Conservation (phyloP, 1,140 invertebrate genomes). For the Lepidurus arcticus region DNA sequence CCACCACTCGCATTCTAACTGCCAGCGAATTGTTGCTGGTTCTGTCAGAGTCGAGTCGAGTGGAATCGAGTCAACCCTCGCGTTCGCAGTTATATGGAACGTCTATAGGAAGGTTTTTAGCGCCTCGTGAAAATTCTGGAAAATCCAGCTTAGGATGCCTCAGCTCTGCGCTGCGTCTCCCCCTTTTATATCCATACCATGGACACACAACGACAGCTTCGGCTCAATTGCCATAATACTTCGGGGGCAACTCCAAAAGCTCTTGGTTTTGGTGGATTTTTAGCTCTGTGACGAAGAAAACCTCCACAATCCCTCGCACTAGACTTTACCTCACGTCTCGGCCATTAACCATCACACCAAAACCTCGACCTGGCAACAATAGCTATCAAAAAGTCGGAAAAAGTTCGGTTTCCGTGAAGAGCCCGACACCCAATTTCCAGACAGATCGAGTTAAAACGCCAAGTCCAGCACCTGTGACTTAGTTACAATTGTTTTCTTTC, state of each 20-base stretch:
- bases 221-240: slow-evolving; percentile 18
- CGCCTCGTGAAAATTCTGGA: neutral
- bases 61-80: neutral
- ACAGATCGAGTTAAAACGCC: neutral
- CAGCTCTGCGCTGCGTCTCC: neutral
- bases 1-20: too few species aligned
- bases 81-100: neutral
- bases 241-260: neutral
- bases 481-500: neutral
- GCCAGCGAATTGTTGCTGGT: too few species aligned
- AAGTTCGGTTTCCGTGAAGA: neutral
- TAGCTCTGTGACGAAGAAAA: neutral
- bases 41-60: too few species aligned
- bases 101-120: neutral
- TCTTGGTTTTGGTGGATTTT: neutral
- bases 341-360: neutral
- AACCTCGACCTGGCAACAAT: neutral
- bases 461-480: neutral
- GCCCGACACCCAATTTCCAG: neutral
- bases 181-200: neutral
- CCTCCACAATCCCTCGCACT: slow-evolving; percentile 1
- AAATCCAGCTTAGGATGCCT: neutral
- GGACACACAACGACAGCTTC: neutral
- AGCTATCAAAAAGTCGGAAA: neutral
- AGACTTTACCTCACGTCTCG: neutral